These are phyloP conservation scores for Nasonia longicornis DNA, from an alignment of 1,140 invertebrate species.

Conservation along the genomic window DNA sequence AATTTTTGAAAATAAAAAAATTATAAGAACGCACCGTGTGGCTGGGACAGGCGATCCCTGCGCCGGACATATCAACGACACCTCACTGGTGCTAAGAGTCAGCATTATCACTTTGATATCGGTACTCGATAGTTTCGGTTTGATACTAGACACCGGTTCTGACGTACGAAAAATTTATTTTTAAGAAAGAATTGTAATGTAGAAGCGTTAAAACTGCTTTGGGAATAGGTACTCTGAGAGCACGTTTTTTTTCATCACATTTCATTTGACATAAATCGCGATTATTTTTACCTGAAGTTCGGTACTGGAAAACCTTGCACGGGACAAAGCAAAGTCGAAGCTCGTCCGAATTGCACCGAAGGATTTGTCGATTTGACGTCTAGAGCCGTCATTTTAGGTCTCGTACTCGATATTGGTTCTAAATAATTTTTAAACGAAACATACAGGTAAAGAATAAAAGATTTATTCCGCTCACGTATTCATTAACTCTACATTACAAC, in stretches of 20 bases:
- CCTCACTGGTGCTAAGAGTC: slow-evolving; percentile 61
- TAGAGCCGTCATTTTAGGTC: slow-evolving; percentile 70
- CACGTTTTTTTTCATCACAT: slow-evolving; percentile 6
- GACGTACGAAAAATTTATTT: slow-evolving; percentile 21
- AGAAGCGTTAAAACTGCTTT: slow-evolving; percentile 21
- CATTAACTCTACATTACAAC: slow-evolving; percentile 17
- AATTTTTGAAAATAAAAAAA: neutral
- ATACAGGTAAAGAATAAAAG: neutral
- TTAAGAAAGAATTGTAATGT: neutral
- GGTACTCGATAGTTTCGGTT: slow-evolving; percentile 69
- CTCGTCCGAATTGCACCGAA: slow-evolving; percentile 48
- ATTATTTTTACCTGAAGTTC: slow-evolving; percentile 55
- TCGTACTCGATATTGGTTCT: slow-evolving; percentile 71
- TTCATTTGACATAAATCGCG: neutral
- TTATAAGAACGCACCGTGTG: slow-evolving; percentile 58
- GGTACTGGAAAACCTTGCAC: slow-evolving; percentile 80
- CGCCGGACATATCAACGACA: slow-evolving; percentile 75
- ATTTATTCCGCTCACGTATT: neutral
- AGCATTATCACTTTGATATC: slow-evolving; percentile 62
- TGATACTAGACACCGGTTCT: slow-evolving; percentile 71
- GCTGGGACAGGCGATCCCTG: slow-evolving; percentile 74
- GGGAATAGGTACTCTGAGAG: slow-evolving; percentile 36
- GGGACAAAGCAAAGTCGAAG: slow-evolving; percentile 71
- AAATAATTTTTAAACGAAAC: slow-evolving; percentile 34
- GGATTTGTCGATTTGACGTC: slow-evolving; percentile 67